These are phyloP conservation scores for Sepioteuthis lessoniana DNA, from an alignment of 2,888 invertebrate species.

Conservation along the genomic window DNA sequence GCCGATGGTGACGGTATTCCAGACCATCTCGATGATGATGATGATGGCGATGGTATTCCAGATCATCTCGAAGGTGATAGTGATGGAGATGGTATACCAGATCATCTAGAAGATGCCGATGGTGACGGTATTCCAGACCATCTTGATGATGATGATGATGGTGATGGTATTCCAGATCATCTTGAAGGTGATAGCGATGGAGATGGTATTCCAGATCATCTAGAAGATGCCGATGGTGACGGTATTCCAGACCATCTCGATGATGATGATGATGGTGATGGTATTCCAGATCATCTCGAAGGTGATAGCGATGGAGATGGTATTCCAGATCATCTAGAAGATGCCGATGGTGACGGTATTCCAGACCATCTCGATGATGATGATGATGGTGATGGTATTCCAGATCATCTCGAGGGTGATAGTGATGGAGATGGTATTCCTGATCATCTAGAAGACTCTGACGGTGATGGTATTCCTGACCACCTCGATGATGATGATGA, in stretches of 20 bases:
- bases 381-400: too few relatives aligned
- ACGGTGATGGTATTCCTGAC: not conserved
- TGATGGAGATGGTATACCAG: not conserved
- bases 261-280: conserved; percentile 66
- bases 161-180: conserved; percentile 69
- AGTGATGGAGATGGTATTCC: conserved; percentile 69
- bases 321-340: conserved; percentile 60
- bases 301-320: conserved; percentile 63
- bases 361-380: too few relatives aligned
- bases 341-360: conserved; percentile 51
- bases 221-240: conserved; percentile 60
- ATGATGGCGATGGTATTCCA: conserved; percentile 62
- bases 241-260: conserved; percentile 67
- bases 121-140: conserved; percentile 62
- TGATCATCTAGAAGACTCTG: conserved; percentile 56
- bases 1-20: conserved; percentile 66
- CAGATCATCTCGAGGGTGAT: too few relatives aligned
- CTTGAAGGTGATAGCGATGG: conserved; percentile 58
- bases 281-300: conserved; percentile 64
- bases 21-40: conserved; percentile 61
- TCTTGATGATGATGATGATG: conserved; percentile 65
- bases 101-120: conserved; percentile 46
- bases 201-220: conserved; percentile 62
- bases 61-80: not conserved
- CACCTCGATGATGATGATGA: too few relatives aligned